Evolutionary conservation across 2,888 invertebrate species (phyloP).

Genomic region (Spilosoma lubricipeda): DNA sequence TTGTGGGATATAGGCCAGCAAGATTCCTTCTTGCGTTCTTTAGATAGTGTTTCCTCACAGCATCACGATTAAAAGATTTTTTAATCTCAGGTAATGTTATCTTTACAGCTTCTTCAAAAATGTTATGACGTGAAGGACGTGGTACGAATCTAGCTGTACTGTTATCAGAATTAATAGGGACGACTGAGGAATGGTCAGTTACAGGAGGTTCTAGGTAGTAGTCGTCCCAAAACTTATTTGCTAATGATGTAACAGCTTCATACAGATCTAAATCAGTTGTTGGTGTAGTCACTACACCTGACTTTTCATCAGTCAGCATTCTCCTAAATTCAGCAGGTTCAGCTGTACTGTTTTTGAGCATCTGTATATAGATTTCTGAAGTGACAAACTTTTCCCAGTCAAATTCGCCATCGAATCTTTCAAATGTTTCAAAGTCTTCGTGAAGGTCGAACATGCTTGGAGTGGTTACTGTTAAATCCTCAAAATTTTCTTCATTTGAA

Average conservation of each 20-base stretch:
- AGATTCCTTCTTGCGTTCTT: background rate
- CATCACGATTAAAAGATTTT: background rate
- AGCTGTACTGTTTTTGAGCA: conserved; percentile 10
- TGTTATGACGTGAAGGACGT: background rate
- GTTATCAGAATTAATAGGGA: background rate
- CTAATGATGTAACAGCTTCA: background rate
- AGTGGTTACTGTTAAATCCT: background rate
- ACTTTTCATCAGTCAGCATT: background rate
- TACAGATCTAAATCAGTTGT: background rate
- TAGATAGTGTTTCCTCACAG: background rate
- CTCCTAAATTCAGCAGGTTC: conserved; percentile 3
- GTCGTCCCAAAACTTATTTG: background rate
- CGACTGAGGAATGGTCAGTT: background rate
- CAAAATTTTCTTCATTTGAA: background rate
- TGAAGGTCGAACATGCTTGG: background rate
- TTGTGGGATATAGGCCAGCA: background rate
- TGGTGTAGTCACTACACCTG: background rate
- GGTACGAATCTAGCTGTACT: background rate
- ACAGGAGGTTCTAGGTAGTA: background rate
- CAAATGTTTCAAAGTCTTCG: conserved; percentile 9
- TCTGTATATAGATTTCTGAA: background rate
- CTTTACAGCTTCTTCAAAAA: background rate
- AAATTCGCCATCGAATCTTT: conserved; percentile 9
- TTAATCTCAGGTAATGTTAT: background rate
- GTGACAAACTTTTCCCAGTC: conserved; percentile 15